phyloP scores from a whole-genome alignment of 2,888 invertebrate species.

The Aradus depressus region DNA sequence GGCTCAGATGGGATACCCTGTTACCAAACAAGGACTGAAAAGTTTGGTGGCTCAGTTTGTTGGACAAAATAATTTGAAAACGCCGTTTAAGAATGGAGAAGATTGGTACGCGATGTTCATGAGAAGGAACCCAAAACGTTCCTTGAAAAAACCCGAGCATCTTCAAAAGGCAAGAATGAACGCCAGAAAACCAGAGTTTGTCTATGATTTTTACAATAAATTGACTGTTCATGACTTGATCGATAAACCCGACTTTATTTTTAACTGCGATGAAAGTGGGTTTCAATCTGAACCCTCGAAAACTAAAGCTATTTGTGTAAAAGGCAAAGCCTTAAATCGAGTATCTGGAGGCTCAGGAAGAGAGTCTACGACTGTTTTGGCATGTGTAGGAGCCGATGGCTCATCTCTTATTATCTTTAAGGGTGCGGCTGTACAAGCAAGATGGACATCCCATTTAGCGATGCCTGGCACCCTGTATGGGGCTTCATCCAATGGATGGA shows the following conservation, averaged over 20 bases:
- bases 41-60: neutral
- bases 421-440: conserved; percentile 31
- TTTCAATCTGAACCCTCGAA: conserved; percentile 29
- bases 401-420: conserved; percentile 30
- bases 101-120: conserved; percentile 28
- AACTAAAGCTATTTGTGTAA: conserved; percentile 31
- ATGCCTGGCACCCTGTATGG: conserved; percentile 31
- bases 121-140: conserved; percentile 25
- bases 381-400: conserved; percentile 30
- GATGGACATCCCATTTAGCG: too few relatives aligned
- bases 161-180: conserved; percentile 31
- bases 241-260: conserved; percentile 24
- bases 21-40: conserved; percentile 27
- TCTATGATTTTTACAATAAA: conserved; percentile 31
- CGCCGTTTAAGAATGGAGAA: conserved; percentile 30
- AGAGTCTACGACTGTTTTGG: conserved; percentile 31
- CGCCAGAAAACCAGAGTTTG: too few relatives aligned
- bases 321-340: conserved; percentile 28
- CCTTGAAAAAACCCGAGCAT: conserved; percentile 32
- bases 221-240: conserved; percentile 19
- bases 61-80: neutral
- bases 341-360: conserved; percentile 32
- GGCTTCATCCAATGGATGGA: conserved; percentile 31
- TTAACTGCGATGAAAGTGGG: conserved; percentile 31
- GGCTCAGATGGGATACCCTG: conserved; percentile 29